phyloP scores from a whole-genome alignment of 2,888 invertebrate genomes.

The Scrobipalpa costella region DNA sequence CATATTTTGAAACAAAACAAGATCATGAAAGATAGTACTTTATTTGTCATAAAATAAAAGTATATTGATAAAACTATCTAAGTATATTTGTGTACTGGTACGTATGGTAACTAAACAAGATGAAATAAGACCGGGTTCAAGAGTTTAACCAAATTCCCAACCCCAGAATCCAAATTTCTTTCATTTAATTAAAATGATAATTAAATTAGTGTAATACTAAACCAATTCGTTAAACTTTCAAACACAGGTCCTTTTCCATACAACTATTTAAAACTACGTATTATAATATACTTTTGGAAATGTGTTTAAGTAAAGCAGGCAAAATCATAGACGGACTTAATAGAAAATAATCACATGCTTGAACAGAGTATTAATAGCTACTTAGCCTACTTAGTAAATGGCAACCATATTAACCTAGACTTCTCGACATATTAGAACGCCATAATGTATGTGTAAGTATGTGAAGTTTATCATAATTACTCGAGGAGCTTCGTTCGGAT shows the following conservation, averaged over 20 bases:
- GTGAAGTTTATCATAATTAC: constrained; percentile 1
- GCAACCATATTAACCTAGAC: constrained; percentile 56
- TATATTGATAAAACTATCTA: constrained; percentile 16
- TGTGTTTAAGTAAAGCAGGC: background rate
- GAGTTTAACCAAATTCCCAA: constrained; percentile 55
- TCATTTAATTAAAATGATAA: background rate
- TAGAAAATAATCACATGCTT: constrained; percentile 17
- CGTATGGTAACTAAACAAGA: constrained; percentile 38
- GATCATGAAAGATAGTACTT: constrained; percentile 2
- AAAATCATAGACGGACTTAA: constrained; percentile 9
- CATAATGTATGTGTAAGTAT: constrained; percentile 31
- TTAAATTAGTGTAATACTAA: background rate
- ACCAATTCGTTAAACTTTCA: constrained; percentile 55
- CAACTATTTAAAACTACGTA: constrained; percentile 2
- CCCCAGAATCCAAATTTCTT: background rate
- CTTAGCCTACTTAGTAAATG: constrained; percentile 59
- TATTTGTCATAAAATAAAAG: background rate
- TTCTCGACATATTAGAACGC: constrained; percentile 47
- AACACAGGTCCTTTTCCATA: constrained; percentile 48
- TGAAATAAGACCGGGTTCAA: constrained; percentile 52
- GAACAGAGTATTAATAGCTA: constrained; percentile 32
- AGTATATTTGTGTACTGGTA: too few species aligned
- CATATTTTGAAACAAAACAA: background rate
- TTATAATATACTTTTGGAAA: background rate
- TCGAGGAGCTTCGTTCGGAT: background rate